These are phyloP conservation scores for Leucopternis melanops DNA, from an alignment of 2,113 vertebrate species.

Conservation along the genomic window DNA sequence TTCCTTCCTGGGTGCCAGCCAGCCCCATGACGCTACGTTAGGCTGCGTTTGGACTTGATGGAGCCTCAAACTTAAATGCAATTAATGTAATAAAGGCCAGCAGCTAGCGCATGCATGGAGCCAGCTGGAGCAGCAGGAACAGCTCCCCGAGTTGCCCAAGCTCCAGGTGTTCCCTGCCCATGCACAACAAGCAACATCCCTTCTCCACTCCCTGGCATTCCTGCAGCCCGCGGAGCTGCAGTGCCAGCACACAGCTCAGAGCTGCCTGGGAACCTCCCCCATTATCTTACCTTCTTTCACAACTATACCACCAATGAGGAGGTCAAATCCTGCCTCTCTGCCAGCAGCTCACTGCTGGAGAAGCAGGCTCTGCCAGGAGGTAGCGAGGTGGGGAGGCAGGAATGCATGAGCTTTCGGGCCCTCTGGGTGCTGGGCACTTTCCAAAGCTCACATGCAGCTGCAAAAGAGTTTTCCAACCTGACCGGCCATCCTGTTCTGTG, in stretches of 20 bases:
- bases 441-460: background rate
- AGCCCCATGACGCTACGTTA: background rate
- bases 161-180: background rate
- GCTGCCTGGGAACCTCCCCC: background rate
- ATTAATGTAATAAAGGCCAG: background rate
- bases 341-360: background rate
- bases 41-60: slow-evolving; percentile 38
- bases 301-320: background rate
- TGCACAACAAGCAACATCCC: background rate
- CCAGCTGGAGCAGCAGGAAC: background rate
- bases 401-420: background rate
- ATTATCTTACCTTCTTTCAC: background rate
- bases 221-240: background rate
- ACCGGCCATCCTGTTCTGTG: background rate
- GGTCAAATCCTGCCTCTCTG: background rate
- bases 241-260: background rate
- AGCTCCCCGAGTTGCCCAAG: background rate
- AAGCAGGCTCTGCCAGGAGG: background rate
- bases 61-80: background rate
- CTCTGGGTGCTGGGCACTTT: background rate
- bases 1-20: slow-evolving; percentile 51
- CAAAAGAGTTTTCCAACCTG: background rate
- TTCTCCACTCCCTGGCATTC: background rate
- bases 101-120: background rate
- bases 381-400: background rate